Evolutionary conservation across 2,113 vertebrate species (phyloP), one percentile per base, ranked within the genome.

Genomic region (Crypturellus undulatus): DNA sequence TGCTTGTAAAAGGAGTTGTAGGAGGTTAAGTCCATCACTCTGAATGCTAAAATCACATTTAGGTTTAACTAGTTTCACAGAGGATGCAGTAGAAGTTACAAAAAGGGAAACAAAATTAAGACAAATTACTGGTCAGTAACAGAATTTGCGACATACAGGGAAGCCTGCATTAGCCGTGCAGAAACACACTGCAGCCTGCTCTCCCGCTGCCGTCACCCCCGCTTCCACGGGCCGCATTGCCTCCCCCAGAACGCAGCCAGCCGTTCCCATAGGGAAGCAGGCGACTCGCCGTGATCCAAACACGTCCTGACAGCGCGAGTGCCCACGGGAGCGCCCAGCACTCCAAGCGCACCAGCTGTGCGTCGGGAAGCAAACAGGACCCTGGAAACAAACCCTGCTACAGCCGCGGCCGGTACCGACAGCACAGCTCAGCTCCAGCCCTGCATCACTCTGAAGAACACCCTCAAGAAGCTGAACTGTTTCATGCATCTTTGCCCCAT

Each of bases 401-500:
- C 3, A 9, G 5, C 30, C 63, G 7, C 1, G 2, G 47, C 26
- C 3, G 11, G 22, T 42, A 34, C 14, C 16, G 40, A 20, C n/a
- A 42, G 30, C 64, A 7, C 28, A 6, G 32, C 51, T 1, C 2
- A 19, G 9, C 3, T 34, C 28, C 40, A 72, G 28, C 5, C 34
- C 40, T 47, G 49, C 52, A 13, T 4, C 52, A 10, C 32, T 1
- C 54, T 30, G 30, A 58, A 32, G 1, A 15, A 12, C 58, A 52
- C 60, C 34, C 77, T n/a, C 25, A 43, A 8, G 9, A 0, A 0
- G 13, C 16, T 21, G 14, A 10, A 22, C 5, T 0, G 2, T 38
- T 49, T 49, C 30, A 10, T 12, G 5, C 0, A 5, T 11, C 22
- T 73, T 10, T 13, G 20, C 7, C 34, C n/a, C 22, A 24, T 18